Evolutionary conservation across 2,113 vertebrate genomes (phyloP), one percentile per base, ranked within the genome.

Genomic region (Aspiorhynchus laticeps): DNA sequence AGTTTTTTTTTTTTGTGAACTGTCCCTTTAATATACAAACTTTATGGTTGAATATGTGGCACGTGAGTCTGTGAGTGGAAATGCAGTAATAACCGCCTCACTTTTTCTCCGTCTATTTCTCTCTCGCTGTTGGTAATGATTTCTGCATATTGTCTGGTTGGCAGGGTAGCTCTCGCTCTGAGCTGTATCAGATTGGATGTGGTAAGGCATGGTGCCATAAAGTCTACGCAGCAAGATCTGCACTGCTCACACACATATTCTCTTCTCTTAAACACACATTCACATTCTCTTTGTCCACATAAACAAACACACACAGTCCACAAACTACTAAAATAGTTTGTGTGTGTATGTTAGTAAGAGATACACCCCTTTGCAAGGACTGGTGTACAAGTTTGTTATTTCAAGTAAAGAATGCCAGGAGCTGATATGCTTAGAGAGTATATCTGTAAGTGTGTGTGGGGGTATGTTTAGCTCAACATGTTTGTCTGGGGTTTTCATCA

Each of bases 151-250:
- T 90, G 91, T 92, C 90, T 90, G 90, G 43, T 82, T 91, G 90
- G 90, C 85, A 85, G 89, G 80, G 89, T 86, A 84, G 83, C 67
- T 65, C 84, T 77, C 71, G 86, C 90, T 91, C 88, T 89, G 88
- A 31, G 75, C 90, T 87, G 63, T 89, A 92, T 95, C 91, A 90
- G 91, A 93, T 93, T 90, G 92, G 87, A 86, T 90, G 91, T 92
- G 92, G 93, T 91, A 86, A 92, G 91, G 89, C 84, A 63, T 85
- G 92, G 91, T 93, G 93, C 89, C 95, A 87, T 5, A 65, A 82
- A 90, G 94, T 94, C 94, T 95, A 83, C 87, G 56, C 91, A 88
- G 75, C 61, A 73, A 77, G 83, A 63, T 85, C 75, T 75, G 24
- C 80, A 86, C 88, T 10, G 76, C 82, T 77, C 84, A 85, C 71